Evolutionary conservation across 2,113 vertebrate species (phyloP), one percentile per base, ranked within the genome.

Genomic region (Aptenodytes patagonicus): DNA sequence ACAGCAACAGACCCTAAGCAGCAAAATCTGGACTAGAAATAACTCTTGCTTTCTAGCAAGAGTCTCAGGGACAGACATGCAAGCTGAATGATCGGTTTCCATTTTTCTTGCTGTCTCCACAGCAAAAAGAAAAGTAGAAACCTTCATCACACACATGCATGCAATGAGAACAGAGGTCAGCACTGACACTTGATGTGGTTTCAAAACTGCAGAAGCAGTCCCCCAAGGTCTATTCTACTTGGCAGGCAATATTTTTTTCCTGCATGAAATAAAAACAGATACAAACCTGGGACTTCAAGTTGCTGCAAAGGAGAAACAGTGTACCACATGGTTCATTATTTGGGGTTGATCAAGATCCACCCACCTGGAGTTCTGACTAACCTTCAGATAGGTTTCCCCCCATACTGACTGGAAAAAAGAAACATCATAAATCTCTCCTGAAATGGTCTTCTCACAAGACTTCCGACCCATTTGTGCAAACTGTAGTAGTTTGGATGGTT

Each of bases 241-340:
- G 80, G 69, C 72, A 93, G 40, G 28, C 47, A 76, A 12, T 73
- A 18, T 28, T 17, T 85, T 92, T 85, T 89, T 69, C 51, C 62
- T 77, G 19, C 25, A 54, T 78, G 65, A 92, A 93, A 94, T 81
- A 66, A 92, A 93, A 60, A 6, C 28, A 83, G 64, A 94, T 47
- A 80, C 7, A 84, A 94, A 84, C 18, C 42, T 46, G 24, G 40
- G 69, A 76, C 21, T 89, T 82, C 38, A 13, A 58, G 13, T 57
- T 83, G 24, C 22, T 86, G 32, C 72, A 87, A 62, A 84, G n/a
- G 20, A 71, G 64, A 79, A 92, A 65, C 11, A 12, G 10, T 17
- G 26, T 69, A 89, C 36, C 14, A 34, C 18, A 25, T 17, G 29
- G 64, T 47, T 89, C 46, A 9, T 92, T 73, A 55, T 31, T 68